phyloP scores from a whole-genome alignment of 2,113 vertebrate species.

The Grus americana region DNA sequence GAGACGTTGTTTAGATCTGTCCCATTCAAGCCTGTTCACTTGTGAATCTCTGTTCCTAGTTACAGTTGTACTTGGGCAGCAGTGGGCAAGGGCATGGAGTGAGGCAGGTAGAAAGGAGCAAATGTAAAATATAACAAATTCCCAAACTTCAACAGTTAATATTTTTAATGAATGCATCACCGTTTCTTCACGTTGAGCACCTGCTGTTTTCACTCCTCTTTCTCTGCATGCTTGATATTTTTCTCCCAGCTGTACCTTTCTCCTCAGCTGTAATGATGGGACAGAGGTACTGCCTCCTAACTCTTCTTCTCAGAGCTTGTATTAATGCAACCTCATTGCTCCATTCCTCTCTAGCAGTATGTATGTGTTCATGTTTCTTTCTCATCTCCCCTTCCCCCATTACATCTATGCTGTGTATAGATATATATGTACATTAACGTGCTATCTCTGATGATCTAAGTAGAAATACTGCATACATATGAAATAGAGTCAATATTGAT shows the following conservation, averaged over 20 bases:
- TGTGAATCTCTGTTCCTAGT: not conserved
- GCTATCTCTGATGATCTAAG: not conserved
- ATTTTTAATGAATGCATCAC: not conserved
- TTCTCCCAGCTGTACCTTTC: not conserved
- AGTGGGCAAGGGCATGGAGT: not conserved
- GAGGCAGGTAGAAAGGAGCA: not conserved
- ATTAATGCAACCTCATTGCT: not conserved
- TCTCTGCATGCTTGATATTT: not conserved
- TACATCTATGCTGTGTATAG: not conserved
- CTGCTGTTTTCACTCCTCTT: slow-evolving; percentile 8
- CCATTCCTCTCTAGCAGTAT: not conserved
- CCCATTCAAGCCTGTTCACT: not conserved
- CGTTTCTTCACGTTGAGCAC: not conserved
- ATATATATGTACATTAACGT: not conserved
- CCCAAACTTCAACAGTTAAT: not conserved
- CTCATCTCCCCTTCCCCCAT: not conserved
- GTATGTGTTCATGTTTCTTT: not conserved
- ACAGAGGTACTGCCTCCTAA: not conserved
- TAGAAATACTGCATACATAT: not conserved
- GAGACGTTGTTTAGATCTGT: not conserved
- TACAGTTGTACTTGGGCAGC: not conserved
- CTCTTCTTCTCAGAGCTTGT: not conserved
- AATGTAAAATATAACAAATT: not conserved
- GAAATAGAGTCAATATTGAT: not conserved
- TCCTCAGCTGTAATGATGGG: not conserved